Conservation (phyloP, 1,140 invertebrate species). For the Gryllus bimaculatus region DNA sequence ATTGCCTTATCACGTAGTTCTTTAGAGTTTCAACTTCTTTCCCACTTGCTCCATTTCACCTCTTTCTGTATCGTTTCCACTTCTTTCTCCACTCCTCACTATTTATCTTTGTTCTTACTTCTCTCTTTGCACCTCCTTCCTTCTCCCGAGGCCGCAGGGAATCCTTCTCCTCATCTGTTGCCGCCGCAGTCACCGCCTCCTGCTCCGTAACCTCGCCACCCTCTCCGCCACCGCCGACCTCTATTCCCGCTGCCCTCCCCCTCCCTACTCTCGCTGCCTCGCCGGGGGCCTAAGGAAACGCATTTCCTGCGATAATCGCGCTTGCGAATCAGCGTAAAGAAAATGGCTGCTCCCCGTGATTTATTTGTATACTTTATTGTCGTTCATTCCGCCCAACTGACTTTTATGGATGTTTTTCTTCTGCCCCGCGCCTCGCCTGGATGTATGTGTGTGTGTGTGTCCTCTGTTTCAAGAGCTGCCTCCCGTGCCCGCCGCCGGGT, state of each 20-base stretch:
- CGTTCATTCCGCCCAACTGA: slow-evolving; percentile 33
- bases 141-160: too few species aligned
- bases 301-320: slow-evolving; percentile 29
- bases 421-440: not conserved
- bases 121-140: too few species aligned
- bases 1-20: too few species aligned
- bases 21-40: too few species aligned
- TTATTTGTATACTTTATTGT: slow-evolving; percentile 35
- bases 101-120: too few species aligned
- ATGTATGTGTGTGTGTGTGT: not conserved
- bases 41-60: too few species aligned
- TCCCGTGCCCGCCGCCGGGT: not conserved
- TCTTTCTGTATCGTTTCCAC: too few species aligned
- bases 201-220: not conserved
- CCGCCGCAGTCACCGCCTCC: too few species aligned
- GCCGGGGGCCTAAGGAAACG: slow-evolving; percentile 14
- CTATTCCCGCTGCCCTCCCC: not conserved
- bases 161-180: too few species aligned
- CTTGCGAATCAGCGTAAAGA: slow-evolving; percentile 28
- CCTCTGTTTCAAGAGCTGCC: not conserved
- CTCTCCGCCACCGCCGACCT: not conserved
- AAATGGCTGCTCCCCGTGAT: slow-evolving; percentile 31
- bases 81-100: too few species aligned
- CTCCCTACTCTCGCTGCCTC: not conserved
- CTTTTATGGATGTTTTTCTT: slow-evolving; percentile 32